A percentile compares a stretch with the other conserved stretches of the same genome.
Evolutionary conservation across 2,113 vertebrate species (phyloP).

Genomic region (Galbula dea): DNA sequence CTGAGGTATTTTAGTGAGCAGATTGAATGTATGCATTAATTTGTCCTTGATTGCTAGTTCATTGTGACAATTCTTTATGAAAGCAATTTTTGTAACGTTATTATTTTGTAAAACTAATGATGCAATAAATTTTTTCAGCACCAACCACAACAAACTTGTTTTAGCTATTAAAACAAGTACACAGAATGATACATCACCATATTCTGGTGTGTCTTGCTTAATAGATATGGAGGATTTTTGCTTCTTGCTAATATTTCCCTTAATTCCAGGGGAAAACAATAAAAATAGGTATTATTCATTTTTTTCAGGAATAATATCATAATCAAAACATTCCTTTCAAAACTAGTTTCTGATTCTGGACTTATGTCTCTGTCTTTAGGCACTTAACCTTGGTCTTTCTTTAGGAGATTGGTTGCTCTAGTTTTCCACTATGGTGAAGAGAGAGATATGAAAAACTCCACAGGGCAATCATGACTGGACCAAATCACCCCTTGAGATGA

Average conservation of each 20-base stretch:
- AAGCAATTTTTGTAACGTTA: not conserved
- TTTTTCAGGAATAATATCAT: not conserved
- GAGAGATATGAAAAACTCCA: not conserved
- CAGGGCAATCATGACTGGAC: not conserved
- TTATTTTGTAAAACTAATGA: slow-evolving; percentile 10
- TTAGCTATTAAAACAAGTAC: slow-evolving; percentile 10
- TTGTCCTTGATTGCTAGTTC: not conserved
- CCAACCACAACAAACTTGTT: not conserved
- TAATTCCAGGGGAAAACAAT: not conserved
- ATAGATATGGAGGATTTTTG: not conserved
- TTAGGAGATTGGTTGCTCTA: not conserved
- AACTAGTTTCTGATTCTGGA: not conserved
- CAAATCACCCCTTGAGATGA: not conserved
- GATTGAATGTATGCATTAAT: slow-evolving; percentile 9
- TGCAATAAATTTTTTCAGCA: not conserved
- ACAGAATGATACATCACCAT: not conserved
- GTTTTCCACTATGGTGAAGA: not conserved
- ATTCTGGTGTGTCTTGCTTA: not conserved
- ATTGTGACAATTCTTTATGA: slow-evolving; percentile 14
- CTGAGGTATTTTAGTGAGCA: slow-evolving; percentile 20
- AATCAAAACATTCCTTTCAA: not conserved
- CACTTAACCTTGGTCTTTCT: not conserved
- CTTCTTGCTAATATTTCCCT: not conserved
- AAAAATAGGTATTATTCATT: not conserved
- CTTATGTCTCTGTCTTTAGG: not conserved